Base-by-base conservation (phyloP, 1,140 invertebrate species). In the Tigriopus japonicus region DNA sequence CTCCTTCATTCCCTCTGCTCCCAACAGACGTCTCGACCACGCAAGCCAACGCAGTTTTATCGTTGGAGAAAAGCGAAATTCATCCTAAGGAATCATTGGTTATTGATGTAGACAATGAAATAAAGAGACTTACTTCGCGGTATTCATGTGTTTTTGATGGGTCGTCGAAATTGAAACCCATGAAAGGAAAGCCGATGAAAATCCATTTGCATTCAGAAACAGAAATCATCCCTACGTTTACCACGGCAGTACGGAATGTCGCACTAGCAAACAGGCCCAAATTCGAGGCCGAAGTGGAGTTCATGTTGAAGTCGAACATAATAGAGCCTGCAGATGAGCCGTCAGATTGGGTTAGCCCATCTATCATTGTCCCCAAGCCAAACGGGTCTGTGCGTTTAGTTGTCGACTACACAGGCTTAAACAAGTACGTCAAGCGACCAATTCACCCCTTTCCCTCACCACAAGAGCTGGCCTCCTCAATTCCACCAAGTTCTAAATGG, bases 361-460 rank as follows among this genome's bases (percentile, higher is more conserved):
- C 35, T 14, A 21, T 15, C 3, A 13, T 54, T 19, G 70, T 72
- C 6, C 67, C 66, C 13, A 74, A 75, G 62, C 52, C 64, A n/a
- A 65, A 69, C 55, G 67, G 66, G 10, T 64, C 63, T n/a, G 63
- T 71, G n/a, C 63, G 73, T 14, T 52, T 75, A 3, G 73, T 71
- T 59, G 70, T 70, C 9, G 71, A 76, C 63, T 71, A 69, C 24
- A 66, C 64, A 23, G 15, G 59, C n/a, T 59, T 71, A 9, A 71
- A 71, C 62, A 59, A 64, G 23, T 65, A 62, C 52, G 63, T 70
- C 28, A 55, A 65, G 45, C 51, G 69, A 12, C 64, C 65, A n/a
- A 63, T 62, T 7, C 61, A 68, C 53, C 68, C 67, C n/a, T 60
- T 69, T 23, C 62, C 60, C 19, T 65, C 66, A 43, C 60, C 68